Percentiles rank a stretch among this genome's conserved stretches.
Conservation (phyloP, 1,140 invertebrate species). For the Ephestia elutella region DNA sequence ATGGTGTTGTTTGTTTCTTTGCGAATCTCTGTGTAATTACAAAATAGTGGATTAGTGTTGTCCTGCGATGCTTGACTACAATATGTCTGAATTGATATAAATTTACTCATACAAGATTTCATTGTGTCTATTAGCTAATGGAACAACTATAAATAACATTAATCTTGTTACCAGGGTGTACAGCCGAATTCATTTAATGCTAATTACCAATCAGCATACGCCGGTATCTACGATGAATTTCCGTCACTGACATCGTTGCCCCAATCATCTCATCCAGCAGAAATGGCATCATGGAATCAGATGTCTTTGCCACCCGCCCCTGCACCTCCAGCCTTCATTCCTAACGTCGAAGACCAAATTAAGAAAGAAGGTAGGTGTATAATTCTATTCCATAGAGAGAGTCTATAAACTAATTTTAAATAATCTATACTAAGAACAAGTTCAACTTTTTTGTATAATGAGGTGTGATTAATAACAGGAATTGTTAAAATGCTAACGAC, state of each 20-base stretch:
- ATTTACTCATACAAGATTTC: too few relatives aligned
- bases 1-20: too few relatives aligned
- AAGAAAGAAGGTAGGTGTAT: conserved; percentile 60
- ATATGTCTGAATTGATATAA: neutral
- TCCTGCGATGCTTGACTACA: too few relatives aligned
- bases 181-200: neutral
- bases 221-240: conserved; percentile 60
- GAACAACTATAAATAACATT: neutral
- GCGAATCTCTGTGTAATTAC: too few relatives aligned
- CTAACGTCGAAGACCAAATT: conserved; percentile 59
- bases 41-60: too few relatives aligned
- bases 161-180: neutral
- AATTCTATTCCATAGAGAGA: too few relatives aligned
- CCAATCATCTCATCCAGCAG: conserved; percentile 27
- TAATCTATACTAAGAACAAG: neutral
- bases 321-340: conserved; percentile 28
- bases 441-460: too few relatives aligned
- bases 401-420: too few relatives aligned
- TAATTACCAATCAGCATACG: conserved; percentile 42
- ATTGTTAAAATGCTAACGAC: too few relatives aligned
- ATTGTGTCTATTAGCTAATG: too few relatives aligned
- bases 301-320: conserved; percentile 53
- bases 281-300: conserved; percentile 55
- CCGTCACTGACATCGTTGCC: conserved; percentile 27
- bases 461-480: too few relatives aligned